Evolutionary conservation across 2,888 invertebrate genomes (phyloP).

Genomic region (Calliphora vomitoria): DNA sequence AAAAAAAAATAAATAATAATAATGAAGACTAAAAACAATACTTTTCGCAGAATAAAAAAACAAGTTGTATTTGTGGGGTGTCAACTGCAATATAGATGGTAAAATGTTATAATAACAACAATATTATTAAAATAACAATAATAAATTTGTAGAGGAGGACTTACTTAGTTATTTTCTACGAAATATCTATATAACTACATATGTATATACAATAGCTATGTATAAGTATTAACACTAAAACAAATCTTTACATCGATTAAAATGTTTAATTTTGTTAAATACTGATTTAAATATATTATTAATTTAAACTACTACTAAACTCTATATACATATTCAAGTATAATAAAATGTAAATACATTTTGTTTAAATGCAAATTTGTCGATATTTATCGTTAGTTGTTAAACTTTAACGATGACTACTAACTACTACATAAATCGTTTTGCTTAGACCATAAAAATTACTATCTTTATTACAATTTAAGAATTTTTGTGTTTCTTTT

Average conservation of each 20-base stretch:
- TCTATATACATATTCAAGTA: background rate
- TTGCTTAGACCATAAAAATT: background rate
- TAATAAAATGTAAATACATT: background rate
- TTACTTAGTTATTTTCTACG: background rate
- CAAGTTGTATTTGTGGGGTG: background rate
- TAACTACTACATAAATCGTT: background rate
- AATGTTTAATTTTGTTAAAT: background rate
- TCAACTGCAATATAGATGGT: background rate
- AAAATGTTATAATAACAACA: background rate
- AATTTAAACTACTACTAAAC: background rate
- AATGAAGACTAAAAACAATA: background rate
- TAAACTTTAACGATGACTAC: background rate
- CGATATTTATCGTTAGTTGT: background rate
- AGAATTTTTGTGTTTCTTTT: background rate
- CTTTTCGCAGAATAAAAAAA: background rate
- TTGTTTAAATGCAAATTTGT: background rate
- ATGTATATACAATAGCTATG: too few species aligned
- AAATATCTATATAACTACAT: too few species aligned
- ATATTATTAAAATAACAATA: background rate
- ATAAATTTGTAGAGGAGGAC: background rate
- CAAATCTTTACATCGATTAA: background rate
- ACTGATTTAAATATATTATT: too few species aligned
- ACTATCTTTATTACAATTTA: background rate
- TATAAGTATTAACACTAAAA: too few species aligned
- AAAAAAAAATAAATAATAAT: background rate